Conservation (phyloP, 2,888 invertebrate genomes). For the Synanthedon tipuliformis region DNA sequence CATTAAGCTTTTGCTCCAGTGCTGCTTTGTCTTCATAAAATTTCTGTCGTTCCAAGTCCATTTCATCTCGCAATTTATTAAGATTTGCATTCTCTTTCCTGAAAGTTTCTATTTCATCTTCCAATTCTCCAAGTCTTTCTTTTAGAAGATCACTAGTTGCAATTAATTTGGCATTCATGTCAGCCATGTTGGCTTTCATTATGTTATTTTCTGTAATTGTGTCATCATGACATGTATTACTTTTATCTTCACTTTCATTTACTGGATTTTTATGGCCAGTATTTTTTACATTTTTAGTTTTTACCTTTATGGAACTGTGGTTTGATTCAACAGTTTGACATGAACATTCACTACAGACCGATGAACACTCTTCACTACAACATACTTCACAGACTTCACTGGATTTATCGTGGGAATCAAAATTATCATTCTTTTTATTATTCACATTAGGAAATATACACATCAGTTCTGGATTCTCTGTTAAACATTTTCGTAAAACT, state of each 20-base stretch:
- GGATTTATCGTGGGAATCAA: constrained; percentile 37
- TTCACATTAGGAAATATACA: constrained; percentile 38
- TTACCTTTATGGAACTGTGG: constrained; percentile 10
- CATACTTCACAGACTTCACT: constrained; percentile 48
- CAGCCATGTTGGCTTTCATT: constrained; percentile 47
- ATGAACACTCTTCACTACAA: constrained; percentile 40
- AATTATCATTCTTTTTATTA: constrained; percentile 19
- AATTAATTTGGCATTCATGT: constrained; percentile 59
- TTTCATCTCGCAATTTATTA: constrained; percentile 68
- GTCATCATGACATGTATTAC: constrained; percentile 26
- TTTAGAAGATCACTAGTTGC: constrained; percentile 72
- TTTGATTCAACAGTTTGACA: constrained; percentile 40
- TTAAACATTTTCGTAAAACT: constrained; percentile 47
- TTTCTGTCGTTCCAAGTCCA: constrained; percentile 73
- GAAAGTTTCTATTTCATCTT: constrained; percentile 71
- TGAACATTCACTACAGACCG: constrained; percentile 48
- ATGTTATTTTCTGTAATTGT: constrained; percentile 34
- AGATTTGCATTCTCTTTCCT: constrained; percentile 60
- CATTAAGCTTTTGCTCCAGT: constrained; percentile 71
- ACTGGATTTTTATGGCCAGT: constrained; percentile 7
- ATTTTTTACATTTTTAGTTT: constrained; percentile 14
- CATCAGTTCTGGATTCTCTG: constrained; percentile 41
- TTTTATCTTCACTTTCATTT: constrained; percentile 6
- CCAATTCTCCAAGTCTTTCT: constrained; percentile 73
- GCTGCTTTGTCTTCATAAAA: constrained; percentile 72